phyloP scores from a whole-genome alignment of 2,888 invertebrate genomes.

The Hypsopygia costalis region DNA sequence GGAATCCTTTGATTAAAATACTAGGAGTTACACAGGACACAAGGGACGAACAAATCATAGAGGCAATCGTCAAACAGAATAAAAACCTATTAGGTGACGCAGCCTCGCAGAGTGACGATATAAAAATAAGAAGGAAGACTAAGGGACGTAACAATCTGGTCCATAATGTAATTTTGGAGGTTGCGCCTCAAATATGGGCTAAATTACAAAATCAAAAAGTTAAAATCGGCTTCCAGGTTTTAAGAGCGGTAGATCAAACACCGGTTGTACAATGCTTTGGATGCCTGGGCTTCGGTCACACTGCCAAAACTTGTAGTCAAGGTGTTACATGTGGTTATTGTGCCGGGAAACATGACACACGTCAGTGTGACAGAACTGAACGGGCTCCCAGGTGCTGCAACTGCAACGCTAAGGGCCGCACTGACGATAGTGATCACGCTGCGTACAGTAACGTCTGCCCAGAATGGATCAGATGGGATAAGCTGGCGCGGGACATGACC shows the following conservation, averaged over 20 bases:
- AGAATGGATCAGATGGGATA: no score
- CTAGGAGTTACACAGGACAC: background rate
- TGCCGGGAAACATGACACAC: no score
- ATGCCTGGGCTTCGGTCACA: conserved; percentile 1
- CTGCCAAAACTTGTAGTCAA: background rate
- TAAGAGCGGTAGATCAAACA: background rate
- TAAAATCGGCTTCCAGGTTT: background rate
- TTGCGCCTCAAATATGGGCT: background rate
- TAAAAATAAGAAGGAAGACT: background rate
- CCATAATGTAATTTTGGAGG: background rate
- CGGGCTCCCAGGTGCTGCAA: no score
- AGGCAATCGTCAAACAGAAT: background rate
- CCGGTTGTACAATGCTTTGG: background rate
- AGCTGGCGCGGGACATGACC: no score
- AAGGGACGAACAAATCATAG: background rate
- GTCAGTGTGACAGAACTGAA: no score
- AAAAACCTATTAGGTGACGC: background rate
- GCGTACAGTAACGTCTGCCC: no score
- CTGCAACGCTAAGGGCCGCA: no score
- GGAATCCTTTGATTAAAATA: background rate
- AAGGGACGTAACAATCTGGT: background rate
- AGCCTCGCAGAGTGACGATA: no score
- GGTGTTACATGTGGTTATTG: background rate
- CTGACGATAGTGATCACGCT: no score
- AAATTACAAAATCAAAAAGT: background rate